A percentile compares a stretch with the other conserved stretches of the same genome.
phyloP scores from a whole-genome alignment of 2,888 invertebrate species.

The Tribolium freemani region DNA sequence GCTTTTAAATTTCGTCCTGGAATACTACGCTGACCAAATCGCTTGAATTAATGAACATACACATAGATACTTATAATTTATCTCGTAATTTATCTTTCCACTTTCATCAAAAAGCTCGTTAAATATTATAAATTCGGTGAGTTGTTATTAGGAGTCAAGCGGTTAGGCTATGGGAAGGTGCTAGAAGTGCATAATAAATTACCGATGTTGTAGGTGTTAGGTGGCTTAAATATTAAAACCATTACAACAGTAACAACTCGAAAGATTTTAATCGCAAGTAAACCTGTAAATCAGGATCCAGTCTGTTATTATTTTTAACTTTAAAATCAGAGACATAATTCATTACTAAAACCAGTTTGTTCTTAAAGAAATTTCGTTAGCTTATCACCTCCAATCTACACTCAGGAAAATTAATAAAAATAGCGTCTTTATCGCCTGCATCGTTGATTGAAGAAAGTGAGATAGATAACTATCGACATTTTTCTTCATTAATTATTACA shows the following conservation, averaged over 20 bases:
- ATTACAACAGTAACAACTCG: background rate
- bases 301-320: slow-evolving; percentile 16
- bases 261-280: background rate
- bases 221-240: background rate
- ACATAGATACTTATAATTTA: too few relatives aligned
- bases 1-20: too few relatives aligned
- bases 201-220: background rate
- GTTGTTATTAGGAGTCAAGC: background rate
- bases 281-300: slow-evolving; percentile 13
- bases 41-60: too few relatives aligned
- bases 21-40: too few relatives aligned
- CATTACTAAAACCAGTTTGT: slow-evolving; percentile 23
- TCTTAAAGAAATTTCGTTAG: background rate
- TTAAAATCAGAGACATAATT: slow-evolving; percentile 13
- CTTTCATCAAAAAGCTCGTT: too few relatives aligned
- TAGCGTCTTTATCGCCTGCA: background rate
- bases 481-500: slow-evolving; percentile 13
- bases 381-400: background rate
- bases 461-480: slow-evolving; percentile 1
- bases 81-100: too few relatives aligned
- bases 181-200: background rate
- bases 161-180: background rate
- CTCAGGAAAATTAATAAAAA: slow-evolving; percentile 3
- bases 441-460: background rate
- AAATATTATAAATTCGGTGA: background rate